Evolutionary conservation across 92 coral and sea anemone species (phyloP), one percentile per base, ranked within the genome.

Genomic region (Scolanthus callimorphus): DNA sequence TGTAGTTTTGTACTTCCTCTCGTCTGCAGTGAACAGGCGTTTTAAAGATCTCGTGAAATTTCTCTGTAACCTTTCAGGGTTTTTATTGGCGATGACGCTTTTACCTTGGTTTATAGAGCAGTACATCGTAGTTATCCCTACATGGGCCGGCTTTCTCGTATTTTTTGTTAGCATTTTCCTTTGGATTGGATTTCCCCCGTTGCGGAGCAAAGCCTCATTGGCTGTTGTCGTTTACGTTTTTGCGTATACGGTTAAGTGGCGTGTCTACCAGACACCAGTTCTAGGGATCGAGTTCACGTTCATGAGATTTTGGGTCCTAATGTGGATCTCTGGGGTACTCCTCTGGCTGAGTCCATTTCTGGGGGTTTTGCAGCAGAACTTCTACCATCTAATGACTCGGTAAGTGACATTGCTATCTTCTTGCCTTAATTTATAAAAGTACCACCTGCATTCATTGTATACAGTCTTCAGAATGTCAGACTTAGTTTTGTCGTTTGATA

Each of bases 91-190:
- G 24, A 74, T 90, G 85, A 74, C 69, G 2, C 82, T 82, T 38
- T 57, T 89, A 9, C 96, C 97, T 0, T 83, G 85, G 85, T 57
- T 91, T 47, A 79, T 91, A 15, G 89, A 91, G 56, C 69, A 79
- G 31, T 83, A 58, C 43, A 62, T 79, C 0, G 71, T 54, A 22
- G 85, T 76, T n/a, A 83, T 90, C 11, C 85, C 96, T 0, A 20
- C 66, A 20, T 79, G 85, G 85, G 27, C 37, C 17, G 47, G 30
- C 39, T 17, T 13, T 11, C 23, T 71, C 1, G 28, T 65, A 22
- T 46, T 64, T 3, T 20, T 17, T 0, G 13, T 70, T 9, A 73
- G 87, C 31, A 48, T 75, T 20, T 45, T 79, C 21, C 37, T 79
- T 12, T 87, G 91, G 96, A 55, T 91, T 20, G 85, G 85, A 2